phyloP scores from a whole-genome alignment of 37 sponge, comb jelly and placozoan genomes.

The Corticium candelabrum region DNA sequence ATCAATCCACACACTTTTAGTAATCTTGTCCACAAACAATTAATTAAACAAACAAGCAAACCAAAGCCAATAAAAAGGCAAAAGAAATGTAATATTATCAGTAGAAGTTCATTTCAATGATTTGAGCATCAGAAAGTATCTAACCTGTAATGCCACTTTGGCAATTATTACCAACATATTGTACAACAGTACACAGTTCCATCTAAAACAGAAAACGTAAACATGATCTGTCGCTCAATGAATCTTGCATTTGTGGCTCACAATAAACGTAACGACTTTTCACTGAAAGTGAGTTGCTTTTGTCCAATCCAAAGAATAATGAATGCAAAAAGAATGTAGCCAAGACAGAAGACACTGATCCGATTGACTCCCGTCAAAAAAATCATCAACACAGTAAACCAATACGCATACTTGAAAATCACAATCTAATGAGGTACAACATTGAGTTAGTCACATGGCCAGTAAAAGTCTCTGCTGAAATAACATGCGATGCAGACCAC shows the following conservation, averaged over 20 bases:
- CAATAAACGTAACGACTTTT: too few species aligned
- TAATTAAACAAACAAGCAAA: too few species aligned
- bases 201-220: conserved; percentile 11
- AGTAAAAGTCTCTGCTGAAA: too few species aligned
- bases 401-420: conserved; percentile 52
- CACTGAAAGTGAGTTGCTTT: conserved; percentile 26
- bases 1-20: too few species aligned
- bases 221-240: too few species aligned
- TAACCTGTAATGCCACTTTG: conserved; percentile 46
- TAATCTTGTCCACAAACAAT: too few species aligned
- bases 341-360: conserved; percentile 52
- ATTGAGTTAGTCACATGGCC: not conserved
- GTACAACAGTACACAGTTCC: conserved; percentile 29
- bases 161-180: conserved; percentile 28
- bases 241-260: too few species aligned
- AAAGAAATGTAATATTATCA: too few species aligned
- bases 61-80: too few species aligned
- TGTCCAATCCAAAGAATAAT: conserved; percentile 49
- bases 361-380: conserved; percentile 50
- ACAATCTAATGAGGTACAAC: conserved; percentile 23
- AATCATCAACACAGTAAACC: conserved; percentile 55
- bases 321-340: conserved; percentile 47
- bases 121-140: too few species aligned
- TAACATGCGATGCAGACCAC: too few species aligned
- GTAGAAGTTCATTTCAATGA: too few species aligned